A percentile compares a stretch with the other conserved stretches of the same genome.
phyloP scores from a whole-genome alignment of 2,113 vertebrate species.

The Galemys pyrenaicus region DNA sequence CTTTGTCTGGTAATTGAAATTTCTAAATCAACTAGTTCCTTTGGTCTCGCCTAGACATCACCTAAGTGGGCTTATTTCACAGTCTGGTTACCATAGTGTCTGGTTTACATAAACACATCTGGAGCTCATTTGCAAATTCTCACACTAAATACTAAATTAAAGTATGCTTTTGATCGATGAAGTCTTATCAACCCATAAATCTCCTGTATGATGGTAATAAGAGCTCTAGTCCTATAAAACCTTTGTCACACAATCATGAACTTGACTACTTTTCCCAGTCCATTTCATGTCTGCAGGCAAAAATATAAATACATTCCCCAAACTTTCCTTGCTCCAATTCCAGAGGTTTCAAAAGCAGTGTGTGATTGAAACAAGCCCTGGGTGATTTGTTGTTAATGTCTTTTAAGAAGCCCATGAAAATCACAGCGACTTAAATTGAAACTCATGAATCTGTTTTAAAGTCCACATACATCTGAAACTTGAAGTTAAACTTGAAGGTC shows the following conservation, averaged over 20 bases:
- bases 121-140: conserved; percentile 49
- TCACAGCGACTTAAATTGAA: conserved; percentile 66
- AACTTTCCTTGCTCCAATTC: conserved; percentile 18
- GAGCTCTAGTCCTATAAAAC: neutral
- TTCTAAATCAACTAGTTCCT: neutral
- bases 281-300: neutral
- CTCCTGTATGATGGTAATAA: neutral
- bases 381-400: conserved; percentile 36
- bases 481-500: conserved; percentile 65
- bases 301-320: conserved; percentile 21
- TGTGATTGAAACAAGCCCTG: conserved; percentile 44
- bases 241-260: neutral
- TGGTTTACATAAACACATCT: conserved; percentile 39
- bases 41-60: conserved; percentile 11
- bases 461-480: conserved; percentile 64
- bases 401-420: conserved; percentile 63
- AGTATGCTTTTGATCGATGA: conserved; percentile 14
- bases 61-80: conserved; percentile 7
- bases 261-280: neutral
- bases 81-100: neutral
- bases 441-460: conserved; percentile 64
- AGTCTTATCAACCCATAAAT: conserved; percentile 34
- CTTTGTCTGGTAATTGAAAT: conserved; percentile 18
- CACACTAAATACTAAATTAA: conserved; percentile 51
- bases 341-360: neutral